Evolutionary conservation across 2,888 invertebrate genomes (phyloP), one percentile per base, ranked within the genome.

Genomic region (Onchidella celtica): DNA sequence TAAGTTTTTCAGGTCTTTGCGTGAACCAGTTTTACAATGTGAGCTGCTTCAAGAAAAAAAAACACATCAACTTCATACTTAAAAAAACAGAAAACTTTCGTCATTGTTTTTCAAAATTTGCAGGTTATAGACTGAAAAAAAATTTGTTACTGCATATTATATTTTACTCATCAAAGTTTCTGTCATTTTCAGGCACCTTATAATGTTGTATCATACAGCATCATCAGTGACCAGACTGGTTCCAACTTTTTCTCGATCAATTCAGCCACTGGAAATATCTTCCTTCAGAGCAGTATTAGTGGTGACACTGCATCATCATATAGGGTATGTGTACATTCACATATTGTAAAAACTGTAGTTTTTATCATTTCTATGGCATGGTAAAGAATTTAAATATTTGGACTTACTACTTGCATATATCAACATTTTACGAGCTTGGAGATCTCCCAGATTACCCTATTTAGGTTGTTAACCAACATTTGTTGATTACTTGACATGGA

Each of bases 221-320:
- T 91, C 66, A 87, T 90, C 74, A 90, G 90, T 6, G 90, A 90
- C 83, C 88, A 89, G 57, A 81, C 81, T 14, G 89, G 90, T 2
- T 47, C 82, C 1, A 88, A 78, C 47, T 85, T 86, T 81, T 92
- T 92, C 85, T 80, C 79, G 29, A 88, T 92, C 40, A 85, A 89
- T 63, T 69, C 81, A 17, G 47, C 65, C 27, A 81, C 65, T 81
- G 89, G 89, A 14, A 76, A 66, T 11, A 86, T 89, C 55, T 38
- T 80, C 27, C 77, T 86, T 0, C 57, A 29, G 6, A 47, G 65
- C 36, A 68, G 74, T 32, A 66, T 84, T 38, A 27, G 65, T 24
- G 36, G 17, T 2, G 84, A 83, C 24, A 36, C 78, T 17, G 47
- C 82, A 14, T 34, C 78, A 59, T 73, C 78, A 21, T 83, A 84